These are phyloP conservation scores for Colistium nudipinnis DNA, from an alignment of 2,113 vertebrate genomes.

Conservation along the genomic window DNA sequence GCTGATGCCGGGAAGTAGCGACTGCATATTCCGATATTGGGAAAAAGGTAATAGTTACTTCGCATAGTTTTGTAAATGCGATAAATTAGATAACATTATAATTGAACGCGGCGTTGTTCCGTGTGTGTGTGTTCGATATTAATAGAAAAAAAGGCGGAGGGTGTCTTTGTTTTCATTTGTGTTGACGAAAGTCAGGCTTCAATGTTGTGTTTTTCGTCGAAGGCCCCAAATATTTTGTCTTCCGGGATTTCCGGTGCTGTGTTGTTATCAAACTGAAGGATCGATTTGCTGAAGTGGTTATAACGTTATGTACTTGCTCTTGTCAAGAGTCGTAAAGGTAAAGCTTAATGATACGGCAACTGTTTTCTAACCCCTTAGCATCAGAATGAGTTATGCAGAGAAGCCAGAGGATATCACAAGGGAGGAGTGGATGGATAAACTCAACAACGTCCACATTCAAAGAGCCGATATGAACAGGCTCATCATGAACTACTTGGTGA, in stretches of 20 bases:
- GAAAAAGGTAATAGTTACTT: neutral
- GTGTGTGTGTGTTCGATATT: neutral
- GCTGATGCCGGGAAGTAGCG: constrained; percentile 69
- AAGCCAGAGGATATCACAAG: constrained; percentile 97
- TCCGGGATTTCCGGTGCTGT: constrained; percentile 33
- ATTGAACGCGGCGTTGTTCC: fast-evolving
- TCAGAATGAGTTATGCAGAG: constrained; percentile 95
- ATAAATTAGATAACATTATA: neutral
- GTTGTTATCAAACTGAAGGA: neutral
- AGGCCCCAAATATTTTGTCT: constrained; percentile 50
- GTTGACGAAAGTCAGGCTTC: constrained; percentile 55
- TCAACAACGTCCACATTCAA: constrained; percentile 97
- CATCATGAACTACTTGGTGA: constrained; percentile 99
- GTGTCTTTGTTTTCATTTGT: constrained; percentile 61
- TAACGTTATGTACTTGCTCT: neutral
- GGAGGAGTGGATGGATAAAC: constrained; percentile 99
- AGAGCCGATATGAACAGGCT: constrained; percentile 98
- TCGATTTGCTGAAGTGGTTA: neutral
- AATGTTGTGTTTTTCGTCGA: constrained; percentile 64
- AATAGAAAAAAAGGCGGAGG: neutral
- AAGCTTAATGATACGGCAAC: neutral
- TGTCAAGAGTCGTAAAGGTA: neutral
- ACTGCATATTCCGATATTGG: constrained; percentile 64
- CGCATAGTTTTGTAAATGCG: neutral
- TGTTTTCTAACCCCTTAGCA: constrained; percentile 19